Conservation (phyloP, 2,888 invertebrate genomes). For the Cantharis rustica region DNA sequence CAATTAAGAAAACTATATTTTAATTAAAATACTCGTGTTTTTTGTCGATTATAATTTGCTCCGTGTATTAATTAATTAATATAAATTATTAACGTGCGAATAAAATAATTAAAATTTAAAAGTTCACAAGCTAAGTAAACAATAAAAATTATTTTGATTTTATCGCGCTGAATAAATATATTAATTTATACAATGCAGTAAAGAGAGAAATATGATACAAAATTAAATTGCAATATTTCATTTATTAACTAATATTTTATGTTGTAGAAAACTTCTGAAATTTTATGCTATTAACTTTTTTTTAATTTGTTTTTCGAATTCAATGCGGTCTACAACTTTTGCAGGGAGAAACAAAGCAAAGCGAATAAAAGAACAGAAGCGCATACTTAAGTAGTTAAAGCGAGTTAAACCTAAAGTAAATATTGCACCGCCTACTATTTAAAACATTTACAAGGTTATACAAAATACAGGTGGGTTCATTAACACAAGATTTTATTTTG, state of each 20-base stretch:
- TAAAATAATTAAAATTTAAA: not conserved
- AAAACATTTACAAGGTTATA: conserved; percentile 8
- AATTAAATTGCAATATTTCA: not conserved
- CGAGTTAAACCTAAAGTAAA: conserved; percentile 24
- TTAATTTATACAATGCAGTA: not conserved
- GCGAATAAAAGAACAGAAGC: conserved; percentile 27
- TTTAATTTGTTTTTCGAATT: conserved; percentile 8
- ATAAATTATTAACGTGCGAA: not conserved
- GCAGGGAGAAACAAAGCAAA: conserved; percentile 21
- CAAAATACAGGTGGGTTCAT: conserved; percentile 10
- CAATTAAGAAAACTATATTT: not conserved
- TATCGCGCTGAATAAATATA: too few species aligned
- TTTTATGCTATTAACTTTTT: conserved; percentile 5
- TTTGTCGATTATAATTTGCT: not conserved
- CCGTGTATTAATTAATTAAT: not conserved
- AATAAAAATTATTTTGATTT: too few species aligned
- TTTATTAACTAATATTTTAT: not conserved
- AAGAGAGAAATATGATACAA: not conserved
- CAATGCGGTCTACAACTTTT: conserved; percentile 17
- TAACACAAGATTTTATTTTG: not conserved
- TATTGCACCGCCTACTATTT: conserved; percentile 29
- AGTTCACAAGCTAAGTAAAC: not conserved
- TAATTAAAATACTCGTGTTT: not conserved
- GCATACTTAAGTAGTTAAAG: conserved; percentile 27
- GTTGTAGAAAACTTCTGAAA: not conserved